Percentiles rank a stretch among this genome's conserved stretches.
These are phyloP conservation scores for Petaurus breviceps DNA, from an alignment of 2,113 vertebrate species.

Conservation along the genomic window DNA sequence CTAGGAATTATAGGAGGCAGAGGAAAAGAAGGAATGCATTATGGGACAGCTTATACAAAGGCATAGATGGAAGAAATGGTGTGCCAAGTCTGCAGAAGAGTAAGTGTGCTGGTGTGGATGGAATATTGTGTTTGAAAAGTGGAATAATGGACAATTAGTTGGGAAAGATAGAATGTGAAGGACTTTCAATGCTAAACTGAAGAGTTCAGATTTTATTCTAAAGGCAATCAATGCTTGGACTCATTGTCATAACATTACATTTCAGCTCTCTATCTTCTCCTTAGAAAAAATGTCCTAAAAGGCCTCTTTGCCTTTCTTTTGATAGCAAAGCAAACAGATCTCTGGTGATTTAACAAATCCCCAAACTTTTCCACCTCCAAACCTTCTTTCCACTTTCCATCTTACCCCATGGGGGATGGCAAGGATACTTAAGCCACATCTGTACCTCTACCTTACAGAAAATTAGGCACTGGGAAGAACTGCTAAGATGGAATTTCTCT, in stretches of 20 bases:
- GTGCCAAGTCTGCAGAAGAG: neutral
- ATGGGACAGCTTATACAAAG: neutral
- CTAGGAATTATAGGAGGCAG: neutral
- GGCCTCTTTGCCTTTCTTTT: neutral
- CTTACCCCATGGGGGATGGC: neutral
- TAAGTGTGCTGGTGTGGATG: neutral
- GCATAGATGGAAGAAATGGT: neutral
- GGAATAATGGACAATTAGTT: neutral
- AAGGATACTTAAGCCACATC: neutral
- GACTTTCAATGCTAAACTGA: neutral
- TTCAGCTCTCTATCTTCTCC: neutral
- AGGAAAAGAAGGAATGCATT: neutral
- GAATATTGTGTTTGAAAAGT: neutral
- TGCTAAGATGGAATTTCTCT: neutral
- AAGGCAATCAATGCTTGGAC: neutral
- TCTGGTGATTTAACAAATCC: neutral
- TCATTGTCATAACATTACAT: neutral
- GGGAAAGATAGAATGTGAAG: neutral
- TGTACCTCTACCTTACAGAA: conserved; percentile 10
- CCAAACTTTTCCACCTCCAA: neutral
- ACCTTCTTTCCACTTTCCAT: neutral
- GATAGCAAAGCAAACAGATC: neutral
- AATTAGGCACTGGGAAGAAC: conserved; percentile 49
- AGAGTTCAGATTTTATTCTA: neutral
- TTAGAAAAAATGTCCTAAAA: neutral